A percentile compares a stretch with the other conserved stretches of the same genome.
Evolutionary conservation across 2,888 invertebrate genomes (phyloP).

Genomic region (Esperia sulphurella): DNA sequence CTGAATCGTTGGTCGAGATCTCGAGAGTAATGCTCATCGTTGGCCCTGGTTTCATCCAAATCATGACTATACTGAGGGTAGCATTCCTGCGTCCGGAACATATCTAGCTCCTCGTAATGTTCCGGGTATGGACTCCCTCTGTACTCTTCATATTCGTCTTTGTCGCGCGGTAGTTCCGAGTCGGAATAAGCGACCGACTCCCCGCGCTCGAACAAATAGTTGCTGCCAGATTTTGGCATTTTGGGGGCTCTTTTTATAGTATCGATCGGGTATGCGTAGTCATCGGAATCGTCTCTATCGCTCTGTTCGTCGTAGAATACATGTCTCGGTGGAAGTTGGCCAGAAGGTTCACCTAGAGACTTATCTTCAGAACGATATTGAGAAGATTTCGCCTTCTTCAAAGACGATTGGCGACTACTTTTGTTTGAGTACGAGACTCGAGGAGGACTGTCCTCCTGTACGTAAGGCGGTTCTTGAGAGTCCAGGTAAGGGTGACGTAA

Average conservation of each 20-base stretch:
- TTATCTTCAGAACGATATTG: conserved; percentile 57
- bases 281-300: conserved; percentile 71
- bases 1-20: conserved; percentile 72
- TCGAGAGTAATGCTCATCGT: conserved; percentile 50
- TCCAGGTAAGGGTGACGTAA: conserved; percentile 74
- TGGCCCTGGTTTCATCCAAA: conserved; percentile 33
- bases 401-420: conserved; percentile 69
- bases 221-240: conserved; percentile 58
- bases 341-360: conserved; percentile 53
- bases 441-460: conserved; percentile 73
- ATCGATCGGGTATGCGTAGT: conserved; percentile 72
- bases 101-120: conserved; percentile 61
- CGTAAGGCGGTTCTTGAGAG: conserved; percentile 66
- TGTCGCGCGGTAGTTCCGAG: conserved; percentile 60
- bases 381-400: conserved; percentile 64
- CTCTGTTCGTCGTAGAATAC: conserved; percentile 65
- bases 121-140: conserved; percentile 71
- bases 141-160: conserved; percentile 68
- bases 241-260: conserved; percentile 74
- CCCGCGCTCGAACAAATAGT: conserved; percentile 63
- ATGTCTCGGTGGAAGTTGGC: conserved; percentile 48
- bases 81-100: conserved; percentile 72
- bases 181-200: conserved; percentile 70
- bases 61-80: conserved; percentile 68
- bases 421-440: conserved; percentile 67